Conservation (phyloP, 2,797 vertebrate species). For the Sebastes iracundus region DNA sequence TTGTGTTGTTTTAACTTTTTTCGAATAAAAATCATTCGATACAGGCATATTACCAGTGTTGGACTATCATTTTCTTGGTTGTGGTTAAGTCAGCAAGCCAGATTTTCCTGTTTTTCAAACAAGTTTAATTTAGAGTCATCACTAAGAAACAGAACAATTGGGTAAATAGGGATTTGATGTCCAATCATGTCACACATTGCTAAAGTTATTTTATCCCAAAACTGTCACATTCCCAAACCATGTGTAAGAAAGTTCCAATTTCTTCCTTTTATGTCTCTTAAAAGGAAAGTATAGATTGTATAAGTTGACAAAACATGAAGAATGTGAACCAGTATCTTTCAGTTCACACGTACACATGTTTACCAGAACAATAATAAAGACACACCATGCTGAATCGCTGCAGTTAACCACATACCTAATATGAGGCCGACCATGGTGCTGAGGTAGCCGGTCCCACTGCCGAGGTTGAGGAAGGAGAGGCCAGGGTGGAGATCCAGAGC, state of each 20-base stretch:
- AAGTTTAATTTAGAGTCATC: neutral
- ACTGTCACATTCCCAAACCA: neutral
- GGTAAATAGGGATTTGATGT: neutral
- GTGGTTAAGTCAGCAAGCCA: neutral
- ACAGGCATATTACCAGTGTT: too few relatives aligned
- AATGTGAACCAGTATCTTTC: neutral
- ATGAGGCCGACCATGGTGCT: constrained; percentile 99
- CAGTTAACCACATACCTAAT: constrained; percentile 80
- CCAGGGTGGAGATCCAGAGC: constrained; percentile 94
- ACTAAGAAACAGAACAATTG: neutral
- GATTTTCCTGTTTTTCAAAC: neutral
- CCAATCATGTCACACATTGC: neutral
- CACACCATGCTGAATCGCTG: neutral
- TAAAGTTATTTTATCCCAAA: neutral
- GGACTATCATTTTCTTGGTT: too few relatives aligned
- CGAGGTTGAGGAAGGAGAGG: constrained; percentile 95
- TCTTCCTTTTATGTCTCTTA: neutral
- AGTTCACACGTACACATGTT: neutral
- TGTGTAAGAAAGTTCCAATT: neutral
- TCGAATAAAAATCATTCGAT: too few relatives aligned
- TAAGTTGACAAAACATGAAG: neutral
- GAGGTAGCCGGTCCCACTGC: constrained; percentile 96
- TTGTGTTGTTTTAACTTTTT: too few relatives aligned
- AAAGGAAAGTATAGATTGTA: neutral
- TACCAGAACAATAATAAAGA: neutral